These are phyloP conservation scores for Rhagophthalmus giganteus DNA, from an alignment of 2,888 invertebrate species.

Conservation along the genomic window DNA sequence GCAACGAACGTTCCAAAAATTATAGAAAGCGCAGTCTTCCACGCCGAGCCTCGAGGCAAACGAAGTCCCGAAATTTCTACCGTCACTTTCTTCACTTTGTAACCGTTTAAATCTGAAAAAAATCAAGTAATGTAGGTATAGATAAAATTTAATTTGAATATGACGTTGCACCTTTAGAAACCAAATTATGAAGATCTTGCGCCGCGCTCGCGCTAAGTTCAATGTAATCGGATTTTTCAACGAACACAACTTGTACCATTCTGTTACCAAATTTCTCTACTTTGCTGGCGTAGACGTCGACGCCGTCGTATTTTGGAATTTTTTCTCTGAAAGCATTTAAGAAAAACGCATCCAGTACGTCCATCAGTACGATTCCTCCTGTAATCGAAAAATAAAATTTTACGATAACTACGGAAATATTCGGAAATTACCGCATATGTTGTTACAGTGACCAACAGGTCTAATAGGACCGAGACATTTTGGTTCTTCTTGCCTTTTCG, in stretches of 20 bases:
- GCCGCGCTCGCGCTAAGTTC: conserved; percentile 37
- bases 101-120: conserved; percentile 12
- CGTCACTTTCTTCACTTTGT: conserved; percentile 4
- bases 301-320: conserved; percentile 30
- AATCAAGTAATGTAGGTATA: neutral
- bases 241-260: conserved; percentile 41
- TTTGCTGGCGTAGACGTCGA: conserved; percentile 40
- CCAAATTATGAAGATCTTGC: conserved; percentile 13
- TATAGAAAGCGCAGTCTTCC: conserved; percentile 19
- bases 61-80: conserved; percentile 20
- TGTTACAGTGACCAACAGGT: conserved; percentile 35
- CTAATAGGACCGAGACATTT: conserved; percentile 27
- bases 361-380: conserved; percentile 37
- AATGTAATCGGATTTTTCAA: conserved; percentile 40
- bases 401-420: no score
- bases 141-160: neutral
- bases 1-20: conserved; percentile 35
- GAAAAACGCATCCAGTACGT: conserved; percentile 28
- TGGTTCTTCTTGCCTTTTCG: conserved; percentile 7
- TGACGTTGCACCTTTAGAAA: conserved; percentile 11
- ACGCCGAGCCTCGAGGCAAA: conserved; percentile 5
- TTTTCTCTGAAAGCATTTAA: conserved; percentile 28
- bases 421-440: conserved; percentile 37
- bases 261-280: conserved; percentile 24
- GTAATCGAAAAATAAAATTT: conserved; percentile 7